These are phyloP conservation scores for Clytia hemisphaerica DNA, from an alignment of 30 jellyfish, hydroid and myxozoan species.

Conservation along the genomic window DNA sequence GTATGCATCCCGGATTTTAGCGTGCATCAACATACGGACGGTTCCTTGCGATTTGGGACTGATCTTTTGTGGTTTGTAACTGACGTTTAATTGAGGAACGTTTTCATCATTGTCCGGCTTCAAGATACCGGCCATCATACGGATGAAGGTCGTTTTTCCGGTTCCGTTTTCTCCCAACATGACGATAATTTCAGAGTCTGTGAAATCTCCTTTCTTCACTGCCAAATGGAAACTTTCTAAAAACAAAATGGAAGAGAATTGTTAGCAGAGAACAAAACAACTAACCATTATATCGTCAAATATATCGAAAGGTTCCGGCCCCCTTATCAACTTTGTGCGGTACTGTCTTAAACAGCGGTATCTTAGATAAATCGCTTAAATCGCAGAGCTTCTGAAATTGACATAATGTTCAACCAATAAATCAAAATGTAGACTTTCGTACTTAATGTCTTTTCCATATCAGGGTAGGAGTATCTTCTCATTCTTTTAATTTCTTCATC, in stretches of 20 bases:
- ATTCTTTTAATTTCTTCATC: conserved; percentile 90
- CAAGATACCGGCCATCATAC: conserved; percentile 94
- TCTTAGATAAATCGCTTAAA: too few species aligned
- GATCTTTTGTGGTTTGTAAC: conserved; percentile 99
- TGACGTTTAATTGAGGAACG: conserved; percentile 77
- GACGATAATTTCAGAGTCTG: conserved; percentile 92
- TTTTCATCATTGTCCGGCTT: conserved; percentile 72
- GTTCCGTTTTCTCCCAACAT: conserved; percentile 99
- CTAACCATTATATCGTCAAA: not conserved
- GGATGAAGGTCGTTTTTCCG: conserved; percentile 95
- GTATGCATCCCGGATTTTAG: conserved; percentile 85
- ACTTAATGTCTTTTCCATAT: conserved; percentile 67
- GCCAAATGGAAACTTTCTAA: conserved; percentile 61
- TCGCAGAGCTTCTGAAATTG: too few species aligned
- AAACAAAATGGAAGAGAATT: not conserved
- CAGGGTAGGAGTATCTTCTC: conserved; percentile 83
- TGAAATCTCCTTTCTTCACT: conserved; percentile 79
- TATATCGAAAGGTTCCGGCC: not conserved
- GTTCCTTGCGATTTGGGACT: conserved; percentile 95
- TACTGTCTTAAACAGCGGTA: too few species aligned
- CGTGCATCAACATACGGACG: conserved; percentile 84
- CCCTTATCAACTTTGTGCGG: too few species aligned
- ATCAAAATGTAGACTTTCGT: too few species aligned
- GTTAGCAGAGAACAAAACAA: too few species aligned
- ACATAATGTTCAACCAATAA: too few species aligned